phyloP scores from a whole-genome alignment of 2,797 vertebrate species.

The Harpagifer antarcticus region DNA sequence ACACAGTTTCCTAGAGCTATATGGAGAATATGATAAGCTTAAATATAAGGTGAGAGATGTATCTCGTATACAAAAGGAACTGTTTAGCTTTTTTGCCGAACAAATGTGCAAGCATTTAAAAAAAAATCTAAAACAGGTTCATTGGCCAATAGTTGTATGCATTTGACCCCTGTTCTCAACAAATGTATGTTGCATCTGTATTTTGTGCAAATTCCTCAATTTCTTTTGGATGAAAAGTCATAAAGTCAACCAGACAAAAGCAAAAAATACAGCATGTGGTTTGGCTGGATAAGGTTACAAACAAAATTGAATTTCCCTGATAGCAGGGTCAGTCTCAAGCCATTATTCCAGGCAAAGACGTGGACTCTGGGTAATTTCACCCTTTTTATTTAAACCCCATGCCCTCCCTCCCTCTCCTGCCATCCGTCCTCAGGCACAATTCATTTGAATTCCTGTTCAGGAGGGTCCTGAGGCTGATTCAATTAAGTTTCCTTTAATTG shows the following conservation, averaged over 20 bases:
- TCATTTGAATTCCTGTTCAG: conserved; percentile 70
- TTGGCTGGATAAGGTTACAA: conserved; percentile 67
- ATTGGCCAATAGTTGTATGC: not conserved
- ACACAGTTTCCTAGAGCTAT: not conserved
- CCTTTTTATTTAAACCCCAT: conserved; percentile 79
- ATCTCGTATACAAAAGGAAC: not conserved
- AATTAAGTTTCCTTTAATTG: conserved; percentile 84
- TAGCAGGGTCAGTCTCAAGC: conserved; percentile 48
- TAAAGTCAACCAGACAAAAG: conserved; percentile 49
- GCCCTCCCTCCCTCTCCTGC: conserved; percentile 56
- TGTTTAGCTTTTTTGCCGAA: not conserved
- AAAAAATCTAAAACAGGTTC: not conserved
- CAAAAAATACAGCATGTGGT: conserved; percentile 49
- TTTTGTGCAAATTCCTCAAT: conserved; percentile 31
- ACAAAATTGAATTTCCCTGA: conserved; percentile 77
- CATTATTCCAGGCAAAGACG: conserved; percentile 61
- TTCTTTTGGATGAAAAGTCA: conserved; percentile 33
- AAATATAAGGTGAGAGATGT: not conserved
- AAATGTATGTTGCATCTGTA: not conserved
- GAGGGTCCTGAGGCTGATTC: conserved; percentile 81
- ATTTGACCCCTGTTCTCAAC: not conserved
- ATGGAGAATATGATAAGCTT: not conserved
- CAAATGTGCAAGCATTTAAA: not conserved
- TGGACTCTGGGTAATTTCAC: conserved; percentile 71
- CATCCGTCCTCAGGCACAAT: conserved; percentile 57